Evolutionary conservation across 2,113 vertebrate genomes (phyloP), one percentile per base, ranked within the genome.

Genomic region (Pseudois nayaur): DNA sequence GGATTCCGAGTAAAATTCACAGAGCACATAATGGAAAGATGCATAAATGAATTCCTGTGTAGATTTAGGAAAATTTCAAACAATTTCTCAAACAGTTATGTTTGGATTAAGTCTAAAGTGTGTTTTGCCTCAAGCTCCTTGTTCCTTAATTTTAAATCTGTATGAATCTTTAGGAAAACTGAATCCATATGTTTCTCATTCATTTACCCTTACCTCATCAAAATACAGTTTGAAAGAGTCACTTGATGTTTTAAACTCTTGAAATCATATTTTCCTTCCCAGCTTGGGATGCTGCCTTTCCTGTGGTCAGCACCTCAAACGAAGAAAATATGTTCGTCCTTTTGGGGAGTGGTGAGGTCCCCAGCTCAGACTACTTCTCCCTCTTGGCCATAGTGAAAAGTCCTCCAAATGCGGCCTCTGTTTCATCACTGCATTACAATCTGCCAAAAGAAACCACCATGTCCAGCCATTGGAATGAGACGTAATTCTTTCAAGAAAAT

Each of bases 141-240:
- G 60, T 60, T 93, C 64, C 91, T 92, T 98, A 74, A 89, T 97
- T 98, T 97, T 84, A 96, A 97, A 84, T 97, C 93, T 96, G 52
- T 93, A 87, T 12, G 45, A 91, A 86, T 91, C 88, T 74, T 92
- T 52, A 91, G 40, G 71, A 89, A 97, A 97, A 97, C 67, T 31
- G 76, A 88, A 92, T 79, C 78, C 94, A 95, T 87, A 85, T 97
- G 91, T 94, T 87, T 98, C 86, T 97, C 83, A 83, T 96, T 97
- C 87, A 81, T 94, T 93, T 92, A 78, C 55, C 64, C 82, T 94
- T 97, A 96, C 82, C 59, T 98, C 89, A 97, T 97, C 94, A 94
- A 96, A 98, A 96, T 95, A 97, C 33, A 74, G 92, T 90, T 96
- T 94, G 60, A 90, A 95, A 92, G 83, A 94, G 62, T 87, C 79